These are phyloP conservation scores for Platichthys flesus DNA, from an alignment of 2,113 vertebrate species.

Conservation along the genomic window DNA sequence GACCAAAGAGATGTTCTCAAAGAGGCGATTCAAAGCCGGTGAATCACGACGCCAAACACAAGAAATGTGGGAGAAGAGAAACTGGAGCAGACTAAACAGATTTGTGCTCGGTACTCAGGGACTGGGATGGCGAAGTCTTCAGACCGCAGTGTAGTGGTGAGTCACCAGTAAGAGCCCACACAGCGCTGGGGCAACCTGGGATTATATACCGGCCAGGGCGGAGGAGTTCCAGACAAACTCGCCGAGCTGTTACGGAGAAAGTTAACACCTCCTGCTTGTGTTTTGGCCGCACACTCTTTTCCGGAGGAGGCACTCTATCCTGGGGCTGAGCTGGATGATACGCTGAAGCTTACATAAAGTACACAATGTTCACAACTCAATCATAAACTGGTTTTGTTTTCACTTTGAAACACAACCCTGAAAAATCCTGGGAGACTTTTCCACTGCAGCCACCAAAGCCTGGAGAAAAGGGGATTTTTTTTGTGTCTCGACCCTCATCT, in stretches of 20 bases:
- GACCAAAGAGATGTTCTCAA: conserved; percentile 34
- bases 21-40: conserved; percentile 31
- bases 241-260: conserved; percentile 7
- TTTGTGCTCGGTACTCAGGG: conserved; percentile 54
- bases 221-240: conserved; percentile 22
- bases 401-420: too few species aligned
- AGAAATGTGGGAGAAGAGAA: conserved; percentile 46
- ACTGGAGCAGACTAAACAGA: conserved; percentile 60
- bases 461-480: too few species aligned
- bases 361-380: not conserved
- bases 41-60: conserved; percentile 43
- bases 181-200: conserved; percentile 45
- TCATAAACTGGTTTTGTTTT: not conserved
- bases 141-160: conserved; percentile 53
- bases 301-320: conserved; percentile 6
- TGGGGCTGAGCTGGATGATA: not conserved
- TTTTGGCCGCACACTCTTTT: not conserved
- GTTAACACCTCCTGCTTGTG: conserved; percentile 20
- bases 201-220: conserved; percentile 38
- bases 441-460: too few species aligned
- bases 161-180: conserved; percentile 62
- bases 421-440: not conserved
- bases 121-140: conserved; percentile 54
- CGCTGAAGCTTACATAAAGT: conserved; percentile 5
- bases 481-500: not conserved